Base-by-base conservation (phyloP, 2,888 invertebrate genomes). In the Altica lythri region DNA sequence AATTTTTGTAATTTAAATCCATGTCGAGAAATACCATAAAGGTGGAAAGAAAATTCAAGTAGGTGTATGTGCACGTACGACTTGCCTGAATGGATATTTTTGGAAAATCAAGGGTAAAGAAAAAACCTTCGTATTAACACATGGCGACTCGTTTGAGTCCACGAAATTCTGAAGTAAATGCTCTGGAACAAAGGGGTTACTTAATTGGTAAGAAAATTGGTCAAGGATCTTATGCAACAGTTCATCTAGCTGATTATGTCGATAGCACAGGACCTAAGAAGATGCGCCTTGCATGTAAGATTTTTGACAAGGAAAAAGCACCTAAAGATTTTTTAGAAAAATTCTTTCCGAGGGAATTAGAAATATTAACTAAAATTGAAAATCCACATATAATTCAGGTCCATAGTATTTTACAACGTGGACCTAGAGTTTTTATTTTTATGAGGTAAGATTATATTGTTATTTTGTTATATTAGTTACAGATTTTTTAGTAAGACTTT, bases 341-440 rank as follows among this genome's bases (percentile, higher is more conserved):
- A 78, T 96, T 96, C 78, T 90, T 95, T 69, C 95, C 95, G 18
- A 85, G 95, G 55, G 95, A 96, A 80, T 81, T 95, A 64, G 90
- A 94, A 66, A 92, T 95, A 64, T 78, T 95, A 55, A 91, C 89
- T 17, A 88, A 89, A 75, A 88, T 96, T 62, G 89, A 92, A 74
- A 94, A 95, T 77, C 90, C 92, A 4, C 90, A 95, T 72, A 89
- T 95, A 38, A 90, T 95, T 62, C 89, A 90, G 81, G 90, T 94
- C 17, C 91, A 92, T 72, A 91, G 91, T 72, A 91, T 91, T 62
- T 77, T 92, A 52, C 90, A 92, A 71, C 82, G 90, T 57, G 90
- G 90, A 2, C 87, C 89, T 6, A 81, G 89, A 68, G 90, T 92
- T 40, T 93, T 92, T 75, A 92, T 93, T 66, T 91, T 94, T 71